A percentile compares a stretch with the other conserved stretches of the same genome.
phyloP scores from a whole-genome alignment of 2,113 vertebrate species.

The Damaliscus lunatus region DNA sequence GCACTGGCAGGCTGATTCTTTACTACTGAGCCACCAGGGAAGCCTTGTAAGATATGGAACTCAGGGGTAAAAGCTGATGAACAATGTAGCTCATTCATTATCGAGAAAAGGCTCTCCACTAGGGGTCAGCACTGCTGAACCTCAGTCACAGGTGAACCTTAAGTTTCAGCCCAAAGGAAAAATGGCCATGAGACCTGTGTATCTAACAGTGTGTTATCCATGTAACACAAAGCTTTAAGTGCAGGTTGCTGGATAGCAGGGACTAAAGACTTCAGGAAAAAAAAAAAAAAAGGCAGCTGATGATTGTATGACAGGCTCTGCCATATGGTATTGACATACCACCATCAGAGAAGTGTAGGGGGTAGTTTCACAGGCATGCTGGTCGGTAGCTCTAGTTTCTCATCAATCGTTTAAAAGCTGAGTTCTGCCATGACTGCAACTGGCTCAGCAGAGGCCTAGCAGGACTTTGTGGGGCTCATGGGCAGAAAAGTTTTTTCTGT shows the following conservation, averaged over 20 bases:
- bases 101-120: neutral
- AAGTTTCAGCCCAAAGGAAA: accelerated
- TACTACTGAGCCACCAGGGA: neutral
- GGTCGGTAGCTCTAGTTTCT: neutral
- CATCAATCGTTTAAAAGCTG: neutral
- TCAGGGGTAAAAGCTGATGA: neutral
- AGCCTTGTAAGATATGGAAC: neutral
- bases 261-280: neutral
- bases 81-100: neutral
- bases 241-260: neutral
- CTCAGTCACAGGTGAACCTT: neutral
- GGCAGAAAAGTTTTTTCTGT: neutral
- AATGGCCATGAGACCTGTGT: neutral
- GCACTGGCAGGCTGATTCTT: neutral
- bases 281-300: neutral
- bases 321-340: neutral
- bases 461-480: neutral
- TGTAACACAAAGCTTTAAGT: neutral
- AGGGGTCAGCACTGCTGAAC: constrained; percentile 17
- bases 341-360: accelerated
- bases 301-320: too few relatives aligned
- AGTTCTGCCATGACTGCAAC: neutral
- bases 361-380: neutral
- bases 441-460: neutral
- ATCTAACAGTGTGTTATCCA: accelerated